Base-by-base conservation (phyloP, 2,888 invertebrate species). In the Scaptomyza caliginosa region DNA sequence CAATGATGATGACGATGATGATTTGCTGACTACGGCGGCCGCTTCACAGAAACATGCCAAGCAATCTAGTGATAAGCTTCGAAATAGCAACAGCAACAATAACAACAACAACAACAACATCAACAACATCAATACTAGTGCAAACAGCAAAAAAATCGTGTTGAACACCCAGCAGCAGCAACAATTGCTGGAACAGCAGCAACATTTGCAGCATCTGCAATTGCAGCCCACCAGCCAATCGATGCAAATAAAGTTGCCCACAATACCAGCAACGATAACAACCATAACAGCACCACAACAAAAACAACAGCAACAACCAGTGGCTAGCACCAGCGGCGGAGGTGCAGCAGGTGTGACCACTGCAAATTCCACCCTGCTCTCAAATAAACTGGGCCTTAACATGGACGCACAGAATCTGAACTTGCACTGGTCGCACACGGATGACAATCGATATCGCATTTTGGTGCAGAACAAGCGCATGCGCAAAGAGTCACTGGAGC, bases 401-500 rank as follows among this genome's bases (percentile, higher is more conserved):
- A 65, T 69, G 63, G 80, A 70, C 50, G 67, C 60, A 16, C 75
- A 45, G 83, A 86, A 66, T 76, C 70, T 56, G 63, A 84, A 67
- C 62, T 84, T 45, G 64, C 86, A 59, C 59, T 90, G 67, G 81
- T 77, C 87, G 17, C 81, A 82, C 30, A 86, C 89, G 36, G 89
- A 89, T 13, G 91, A 91, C 60, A 91, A 91, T 70, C 90, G 90
- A 28, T 91, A 91, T 75, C 90, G 91, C 45, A 91, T 91, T 24
- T 79, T 91, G 24, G 89, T 91, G 45, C 91, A 91, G 73, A 91
- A 91, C 65, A 91, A 91, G 63, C 86, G 91, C 21, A 90, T 90
- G 76, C 90, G 91, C 36, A 91, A 91, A 62, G 91, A 91, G 42
- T 91, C 91, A 6, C 74, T 91, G 4, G 91, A 91, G 66, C 91